These are phyloP conservation scores for Halictus ligatus DNA, from an alignment of 2,888 invertebrate genomes.

Conservation along the genomic window DNA sequence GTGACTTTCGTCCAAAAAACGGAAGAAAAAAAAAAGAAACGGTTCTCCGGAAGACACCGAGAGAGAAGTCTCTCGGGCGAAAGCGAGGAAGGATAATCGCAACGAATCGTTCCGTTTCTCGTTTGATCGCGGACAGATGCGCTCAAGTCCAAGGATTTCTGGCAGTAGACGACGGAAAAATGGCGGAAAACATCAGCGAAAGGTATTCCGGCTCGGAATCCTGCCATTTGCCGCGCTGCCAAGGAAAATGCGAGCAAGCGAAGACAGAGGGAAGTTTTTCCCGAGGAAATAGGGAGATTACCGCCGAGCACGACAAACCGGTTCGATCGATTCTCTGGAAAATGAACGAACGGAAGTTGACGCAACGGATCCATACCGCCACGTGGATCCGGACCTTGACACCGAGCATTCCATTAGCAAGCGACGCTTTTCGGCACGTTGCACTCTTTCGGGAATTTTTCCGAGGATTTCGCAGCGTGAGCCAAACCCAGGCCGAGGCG, in stretches of 20 bases:
- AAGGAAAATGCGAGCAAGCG: not conserved
- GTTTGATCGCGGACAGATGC: not conserved
- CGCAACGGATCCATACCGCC: not conserved
- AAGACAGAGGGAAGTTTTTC: not conserved
- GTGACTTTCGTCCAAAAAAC: not conserved
- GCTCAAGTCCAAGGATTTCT: not conserved
- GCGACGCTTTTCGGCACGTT: too few species aligned
- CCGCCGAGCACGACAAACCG: not conserved
- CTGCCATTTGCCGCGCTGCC: not conserved
- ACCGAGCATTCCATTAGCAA: not conserved
- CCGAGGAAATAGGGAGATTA: not conserved
- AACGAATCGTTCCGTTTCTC: not conserved
- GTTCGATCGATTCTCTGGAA: not conserved
- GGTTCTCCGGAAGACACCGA: not conserved
- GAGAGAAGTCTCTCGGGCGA: not conserved
- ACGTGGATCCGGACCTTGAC: not conserved
- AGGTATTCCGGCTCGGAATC: not conserved
- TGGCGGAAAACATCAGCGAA: not conserved
- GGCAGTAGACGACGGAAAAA: not conserved
- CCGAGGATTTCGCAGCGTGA: too few species aligned
- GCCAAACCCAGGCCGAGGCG: not conserved
- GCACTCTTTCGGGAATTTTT: too few species aligned
- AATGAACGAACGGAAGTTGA: not conserved
- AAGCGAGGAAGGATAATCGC: slow-evolving; percentile 1
- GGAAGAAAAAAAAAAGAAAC: too few species aligned